Percentiles rank a stretch among this genome's conserved stretches.
phyloP scores from a whole-genome alignment of 2,113 vertebrate species.

The human (Homo sapiens) region GRCh38 chr5:152598501-152599000 shows the following conservation, averaged over 20 bases:
- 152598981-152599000: neutral
- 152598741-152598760: neutral
- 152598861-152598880: neutral
- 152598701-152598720: neutral
- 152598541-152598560: neutral
- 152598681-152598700: neutral
- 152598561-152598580: neutral
- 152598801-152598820: neutral
- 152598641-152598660: neutral
- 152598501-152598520: neutral
- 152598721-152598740: neutral
- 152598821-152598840: neutral
- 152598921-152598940: neutral
- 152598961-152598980: neutral
- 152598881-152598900: neutral
- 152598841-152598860: neutral
- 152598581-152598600: neutral
- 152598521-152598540: neutral
- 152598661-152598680: neutral
- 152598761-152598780: neutral
- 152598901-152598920: neutral
- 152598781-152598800: neutral
- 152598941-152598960: conserved; percentile 2
- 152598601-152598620: neutral
- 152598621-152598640: neutral